Evolutionary conservation across 2,888 invertebrate species (phyloP).

Genomic region (Candidula unifasciata): DNA sequence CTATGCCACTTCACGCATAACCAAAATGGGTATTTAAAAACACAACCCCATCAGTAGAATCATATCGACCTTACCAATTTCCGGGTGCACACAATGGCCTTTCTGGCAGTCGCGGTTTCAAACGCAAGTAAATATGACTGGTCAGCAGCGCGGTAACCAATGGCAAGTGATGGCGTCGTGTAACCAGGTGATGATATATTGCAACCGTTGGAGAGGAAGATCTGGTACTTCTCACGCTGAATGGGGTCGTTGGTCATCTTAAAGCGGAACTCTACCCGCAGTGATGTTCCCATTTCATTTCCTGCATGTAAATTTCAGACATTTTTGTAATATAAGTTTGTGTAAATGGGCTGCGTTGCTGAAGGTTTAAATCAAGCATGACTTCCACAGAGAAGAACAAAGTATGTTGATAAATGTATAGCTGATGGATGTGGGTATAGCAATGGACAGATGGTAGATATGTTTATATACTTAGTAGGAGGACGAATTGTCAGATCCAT

Average conservation of each 20-base stretch:
- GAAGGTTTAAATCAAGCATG: too few relatives aligned
- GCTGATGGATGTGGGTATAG: too few relatives aligned
- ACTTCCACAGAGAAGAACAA: too few relatives aligned
- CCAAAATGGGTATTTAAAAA: neutral
- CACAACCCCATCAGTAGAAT: too few relatives aligned
- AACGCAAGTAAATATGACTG: constrained; percentile 58
- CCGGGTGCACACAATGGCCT: constrained; percentile 58
- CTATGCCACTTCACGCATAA: neutral
- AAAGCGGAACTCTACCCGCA: constrained; percentile 59
- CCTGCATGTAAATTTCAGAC: constrained; percentile 33
- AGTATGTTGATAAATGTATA: too few relatives aligned
- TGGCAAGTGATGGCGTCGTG: constrained; percentile 59
- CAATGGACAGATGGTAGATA: too few relatives aligned
- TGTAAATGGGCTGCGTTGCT: neutral
- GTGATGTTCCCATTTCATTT: constrained; percentile 58
- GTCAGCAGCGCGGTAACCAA: constrained; percentile 58
- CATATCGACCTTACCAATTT: constrained; percentile 52
- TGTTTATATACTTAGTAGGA: too few relatives aligned
- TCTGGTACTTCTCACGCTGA: constrained; percentile 57
- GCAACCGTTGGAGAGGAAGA: constrained; percentile 61
- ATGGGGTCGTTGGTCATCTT: constrained; percentile 54
- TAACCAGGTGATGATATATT: constrained; percentile 58
- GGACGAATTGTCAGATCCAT: too few relatives aligned
- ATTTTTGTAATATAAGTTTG: neutral
- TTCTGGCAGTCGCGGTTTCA: constrained; percentile 56